Base-by-base conservation (phyloP, 2,888 invertebrate species). In the Drosophila atroscutellata region DNA sequence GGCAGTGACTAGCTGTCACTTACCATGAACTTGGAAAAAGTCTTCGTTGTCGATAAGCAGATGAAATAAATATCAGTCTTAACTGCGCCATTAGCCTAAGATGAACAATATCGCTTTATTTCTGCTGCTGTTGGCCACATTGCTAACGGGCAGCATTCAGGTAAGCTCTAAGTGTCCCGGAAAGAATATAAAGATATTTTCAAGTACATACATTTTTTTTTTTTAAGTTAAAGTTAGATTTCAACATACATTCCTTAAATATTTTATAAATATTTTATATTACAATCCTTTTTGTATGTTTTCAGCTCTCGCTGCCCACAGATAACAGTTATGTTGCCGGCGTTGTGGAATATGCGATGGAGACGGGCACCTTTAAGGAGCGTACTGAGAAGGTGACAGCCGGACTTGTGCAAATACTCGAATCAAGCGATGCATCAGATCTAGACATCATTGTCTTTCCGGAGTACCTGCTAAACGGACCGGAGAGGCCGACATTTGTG, bases 401-500 rank as follows among this genome's bases (percentile, higher is more conserved):
- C 1, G 82, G 74, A 5, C 90, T 83, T 56, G 58, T 88, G 18
- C 34, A 70, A 4, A 89, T 93, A 13, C 80, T 93, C 3, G 72
- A 87, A 42, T 91, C 91, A 3, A 59, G 71, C 2, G 86, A 83
- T 6, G 77, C 85, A 0, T 60, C 68, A 0, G 77, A 82, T 5
- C 95, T 95, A 0, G 96, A 97, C 80, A 96, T 97, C 26, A 93
- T 97, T 4, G 95, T 97, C 0, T 97, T 97, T 88, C 97, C 97
- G 0, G 97, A 97, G 91, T 89, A 94, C 80, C 94, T 94, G 0
- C 75, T 93, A 0, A 92, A 93, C 92, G 77, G 72, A 30, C 13
- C 34, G 3, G 60, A 71, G 0, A 64, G 78, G 1, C 66, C 80
- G 3, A 84, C 94, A 91, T 81, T 94, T 93, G 76, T 92, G 83